These are phyloP conservation scores for Diploptera punctata DNA, from an alignment of 2,888 invertebrate genomes.

Conservation along the genomic window DNA sequence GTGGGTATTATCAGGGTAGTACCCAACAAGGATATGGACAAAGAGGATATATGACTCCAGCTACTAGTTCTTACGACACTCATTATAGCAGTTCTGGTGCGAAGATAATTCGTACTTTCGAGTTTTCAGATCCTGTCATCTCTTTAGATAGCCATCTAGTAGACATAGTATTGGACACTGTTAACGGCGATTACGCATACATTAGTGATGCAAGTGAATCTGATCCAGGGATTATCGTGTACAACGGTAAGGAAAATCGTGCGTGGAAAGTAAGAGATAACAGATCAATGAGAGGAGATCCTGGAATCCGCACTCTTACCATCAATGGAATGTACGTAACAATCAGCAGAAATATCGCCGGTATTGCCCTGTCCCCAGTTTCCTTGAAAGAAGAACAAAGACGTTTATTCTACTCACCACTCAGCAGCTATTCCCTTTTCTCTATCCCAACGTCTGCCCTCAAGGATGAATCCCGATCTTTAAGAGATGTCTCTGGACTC, in stretches of 20 bases:
- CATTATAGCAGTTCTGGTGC: not conserved
- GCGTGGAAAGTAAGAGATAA: conserved; percentile 74
- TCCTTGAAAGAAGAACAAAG: conserved; percentile 46
- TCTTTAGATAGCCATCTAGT: conserved; percentile 67
- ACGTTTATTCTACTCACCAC: conserved; percentile 70
- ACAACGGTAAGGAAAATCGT: conserved; percentile 66
- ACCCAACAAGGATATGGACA: not conserved
- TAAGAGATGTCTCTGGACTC: conserved; percentile 45
- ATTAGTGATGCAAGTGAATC: conserved; percentile 48
- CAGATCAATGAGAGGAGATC: conserved; percentile 67
- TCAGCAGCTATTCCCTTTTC: conserved; percentile 72
- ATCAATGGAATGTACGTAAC: conserved; percentile 56
- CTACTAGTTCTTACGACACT: not conserved
- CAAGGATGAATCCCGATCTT: conserved; percentile 48
- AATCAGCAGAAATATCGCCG: conserved; percentile 57
- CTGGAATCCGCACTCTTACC: conserved; percentile 46
- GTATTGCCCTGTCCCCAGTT: conserved; percentile 52
- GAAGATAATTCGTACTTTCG: conserved; percentile 61
- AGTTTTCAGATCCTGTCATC: conserved; percentile 67
- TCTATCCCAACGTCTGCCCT: conserved; percentile 68
- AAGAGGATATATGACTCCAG: not conserved
- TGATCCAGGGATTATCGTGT: conserved; percentile 77
- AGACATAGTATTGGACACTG: conserved; percentile 75
- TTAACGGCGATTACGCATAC: conserved; percentile 59
- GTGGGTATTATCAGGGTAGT: too few relatives aligned